Base-by-base conservation (phyloP, 2,888 invertebrate species). In the Chalcosyrphus nemorum region DNA sequence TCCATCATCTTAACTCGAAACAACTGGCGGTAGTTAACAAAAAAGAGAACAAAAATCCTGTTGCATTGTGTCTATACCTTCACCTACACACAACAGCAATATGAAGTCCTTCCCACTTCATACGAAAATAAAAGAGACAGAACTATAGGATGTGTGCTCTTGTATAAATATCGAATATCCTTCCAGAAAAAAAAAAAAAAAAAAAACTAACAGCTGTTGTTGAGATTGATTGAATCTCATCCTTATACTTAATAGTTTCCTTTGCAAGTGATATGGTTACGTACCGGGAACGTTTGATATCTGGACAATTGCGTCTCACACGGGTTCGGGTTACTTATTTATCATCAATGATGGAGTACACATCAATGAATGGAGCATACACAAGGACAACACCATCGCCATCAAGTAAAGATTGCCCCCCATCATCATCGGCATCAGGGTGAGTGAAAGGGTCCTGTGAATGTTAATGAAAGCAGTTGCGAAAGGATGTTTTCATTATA, bases 221-320 rank as follows among this genome's bases (percentile, higher is more conserved):
- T 66, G 74, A 65, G 65, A 75, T 77, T 71, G n/a, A n/a, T n/a
- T n/a, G n/a, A n/a, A 13, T 11, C 1, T 29, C 7, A 7, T 32
- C 9, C n/a, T n/a, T n/a, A n/a, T n/a, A n/a, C n/a, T n/a, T n/a
- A n/a, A n/a, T n/a, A n/a, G n/a, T 32, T 32, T 32, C 13, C 13
- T 38, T 13, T 5, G n/a, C 11, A 54, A 63, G 71, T 72, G 87
- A 86, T 86, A 89, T 89, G 89, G 87, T 89, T 72, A 87, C 88
- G 71, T 87, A 87, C 86, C 86, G 87, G 57, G 87, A 88, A 61
- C 87, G 86, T 63, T 84, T 86, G 24, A 86, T 84, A 47, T 71
- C 86, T 71, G 86, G 87, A 47, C 87, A 87, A 84, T 86, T 86
- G 52, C 75, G 86, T 72, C 81, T 86, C 76, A 85, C 86, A 78